Conservation (phyloP, 1,140 invertebrate genomes). For the Doryteuthis pealeii region DNA sequence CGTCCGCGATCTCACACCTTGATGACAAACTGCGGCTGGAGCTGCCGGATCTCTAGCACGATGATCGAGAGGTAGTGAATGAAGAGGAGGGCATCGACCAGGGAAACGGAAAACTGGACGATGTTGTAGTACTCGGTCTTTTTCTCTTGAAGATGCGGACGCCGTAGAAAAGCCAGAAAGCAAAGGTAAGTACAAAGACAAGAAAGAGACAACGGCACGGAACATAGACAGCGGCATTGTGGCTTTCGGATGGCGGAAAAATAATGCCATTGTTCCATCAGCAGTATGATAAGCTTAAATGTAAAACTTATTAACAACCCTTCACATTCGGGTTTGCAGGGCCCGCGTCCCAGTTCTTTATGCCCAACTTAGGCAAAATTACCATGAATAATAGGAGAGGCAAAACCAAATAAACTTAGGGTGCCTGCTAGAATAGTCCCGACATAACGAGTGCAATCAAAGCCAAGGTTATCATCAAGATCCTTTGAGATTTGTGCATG, state of each 20-base stretch:
- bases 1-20: constrained; percentile 91
- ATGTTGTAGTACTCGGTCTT: constrained; percentile 64
- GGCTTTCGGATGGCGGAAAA: constrained; percentile 64
- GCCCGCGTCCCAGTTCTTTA: constrained; percentile 64
- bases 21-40: constrained; percentile 86
- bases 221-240: constrained; percentile 92
- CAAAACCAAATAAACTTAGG: constrained; percentile 79
- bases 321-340: constrained; percentile 82
- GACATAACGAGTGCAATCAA: constrained; percentile 53
- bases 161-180: constrained; percentile 98
- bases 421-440: constrained; percentile 75
- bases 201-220: constrained; percentile 84
- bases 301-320: constrained; percentile 87
- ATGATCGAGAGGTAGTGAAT: constrained; percentile 94
- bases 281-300: constrained; percentile 89
- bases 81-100: constrained; percentile 90
- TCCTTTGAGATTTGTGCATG: constrained; percentile 61
- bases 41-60: constrained; percentile 86
- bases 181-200: constrained; percentile 88
- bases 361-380: constrained; percentile 74
- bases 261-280: constrained; percentile 88
- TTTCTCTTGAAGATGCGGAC: constrained; percentile 67
- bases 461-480: constrained; percentile 58
- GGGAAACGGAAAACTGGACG: constrained; percentile 85
- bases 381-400: constrained; percentile 94